Evolutionary conservation across 2,113 vertebrate genomes (phyloP).

Genomic region (Pimephales promelas): DNA sequence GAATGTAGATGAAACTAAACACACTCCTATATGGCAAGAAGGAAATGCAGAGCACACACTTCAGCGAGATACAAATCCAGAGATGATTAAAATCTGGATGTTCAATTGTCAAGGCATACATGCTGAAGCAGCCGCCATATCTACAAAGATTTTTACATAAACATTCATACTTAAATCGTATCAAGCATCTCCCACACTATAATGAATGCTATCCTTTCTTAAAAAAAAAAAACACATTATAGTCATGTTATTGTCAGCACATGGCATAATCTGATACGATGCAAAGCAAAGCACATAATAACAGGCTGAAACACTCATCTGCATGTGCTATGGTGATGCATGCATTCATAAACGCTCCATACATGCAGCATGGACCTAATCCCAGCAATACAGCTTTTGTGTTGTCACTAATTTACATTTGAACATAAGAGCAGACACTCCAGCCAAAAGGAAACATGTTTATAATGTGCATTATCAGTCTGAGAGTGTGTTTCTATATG

Average conservation of each 20-base stretch:
- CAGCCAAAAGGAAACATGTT: not conserved
- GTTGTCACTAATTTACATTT: not conserved
- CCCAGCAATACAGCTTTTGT: not conserved
- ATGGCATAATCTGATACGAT: not conserved
- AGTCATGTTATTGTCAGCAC: not conserved
- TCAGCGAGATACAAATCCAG: not conserved
- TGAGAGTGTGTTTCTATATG: not conserved
- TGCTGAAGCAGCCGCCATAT: not conserved
- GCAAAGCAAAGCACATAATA: conserved; percentile 15
- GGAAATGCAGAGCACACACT: not conserved
- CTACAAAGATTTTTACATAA: not conserved
- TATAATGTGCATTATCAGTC: not conserved
- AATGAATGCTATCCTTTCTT: not conserved
- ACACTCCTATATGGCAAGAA: too few relatives aligned
- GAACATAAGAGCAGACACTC: not conserved
- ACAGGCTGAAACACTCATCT: not conserved
- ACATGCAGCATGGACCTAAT: not conserved
- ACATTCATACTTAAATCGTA: not conserved
- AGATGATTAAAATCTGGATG: conserved; percentile 2
- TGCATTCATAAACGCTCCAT: not conserved
- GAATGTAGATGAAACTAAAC: too few relatives aligned
- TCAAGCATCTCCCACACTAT: not conserved
- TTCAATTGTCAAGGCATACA: not conserved
- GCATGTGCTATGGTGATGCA: not conserved
- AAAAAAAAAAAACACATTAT: not conserved